Conservation (phyloP, 2,113 vertebrate species). For the Anser cygnoides region DNA sequence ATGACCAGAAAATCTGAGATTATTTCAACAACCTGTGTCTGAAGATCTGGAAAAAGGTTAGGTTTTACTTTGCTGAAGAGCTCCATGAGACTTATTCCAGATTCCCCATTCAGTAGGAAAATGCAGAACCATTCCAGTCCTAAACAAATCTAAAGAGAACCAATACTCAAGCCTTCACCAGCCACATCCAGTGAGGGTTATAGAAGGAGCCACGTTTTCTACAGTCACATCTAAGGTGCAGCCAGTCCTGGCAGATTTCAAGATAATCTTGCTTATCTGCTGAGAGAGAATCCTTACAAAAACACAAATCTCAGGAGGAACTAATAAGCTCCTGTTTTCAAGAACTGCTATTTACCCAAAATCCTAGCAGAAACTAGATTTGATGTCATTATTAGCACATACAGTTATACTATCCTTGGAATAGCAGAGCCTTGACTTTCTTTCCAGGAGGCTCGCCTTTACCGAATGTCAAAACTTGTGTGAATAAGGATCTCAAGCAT, state of each 20-base stretch:
- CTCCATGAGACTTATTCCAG: not conserved
- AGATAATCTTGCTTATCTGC: not conserved
- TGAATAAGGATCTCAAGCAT: not conserved
- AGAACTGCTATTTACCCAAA: not conserved
- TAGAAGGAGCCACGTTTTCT: not conserved
- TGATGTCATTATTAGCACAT: not conserved
- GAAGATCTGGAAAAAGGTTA: not conserved
- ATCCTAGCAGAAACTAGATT: not conserved
- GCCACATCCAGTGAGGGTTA: not conserved
- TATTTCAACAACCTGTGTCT: not conserved
- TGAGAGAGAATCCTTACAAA: not conserved
- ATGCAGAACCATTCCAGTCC: not conserved
- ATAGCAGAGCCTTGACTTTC: not conserved
- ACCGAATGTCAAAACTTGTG: not conserved
- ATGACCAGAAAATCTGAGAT: not conserved
- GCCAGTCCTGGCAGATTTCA: not conserved
- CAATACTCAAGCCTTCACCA: rapidly evolving
- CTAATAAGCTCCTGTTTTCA: not conserved
- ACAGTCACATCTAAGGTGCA: not conserved
- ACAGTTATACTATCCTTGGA: not conserved
- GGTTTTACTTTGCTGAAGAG: not conserved
- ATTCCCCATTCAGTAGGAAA: not conserved
- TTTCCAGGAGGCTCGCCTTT: not conserved
- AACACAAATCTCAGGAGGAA: not conserved
- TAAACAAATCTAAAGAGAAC: not conserved